Conservation (phyloP, 2,888 invertebrate genomes). For the Phyllotreta striolata region DNA sequence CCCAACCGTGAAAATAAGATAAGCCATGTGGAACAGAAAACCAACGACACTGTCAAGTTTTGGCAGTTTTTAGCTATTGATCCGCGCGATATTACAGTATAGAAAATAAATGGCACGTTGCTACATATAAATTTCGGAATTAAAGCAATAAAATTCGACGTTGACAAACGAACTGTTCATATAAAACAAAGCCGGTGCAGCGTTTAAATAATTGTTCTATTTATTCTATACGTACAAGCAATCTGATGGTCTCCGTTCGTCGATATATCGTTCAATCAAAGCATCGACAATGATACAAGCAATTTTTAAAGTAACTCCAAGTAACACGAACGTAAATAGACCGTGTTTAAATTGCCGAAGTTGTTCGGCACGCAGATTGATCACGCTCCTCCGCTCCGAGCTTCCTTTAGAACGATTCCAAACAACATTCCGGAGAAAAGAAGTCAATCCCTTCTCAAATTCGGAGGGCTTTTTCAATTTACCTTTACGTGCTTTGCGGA, state of each 20-base stretch:
- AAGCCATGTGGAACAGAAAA: too few species aligned
- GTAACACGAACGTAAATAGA: constrained; percentile 3
- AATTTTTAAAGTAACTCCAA: constrained; percentile 4
- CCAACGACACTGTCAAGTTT: too few species aligned
- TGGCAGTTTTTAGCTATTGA: too few species aligned
- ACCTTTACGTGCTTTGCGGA: background rate
- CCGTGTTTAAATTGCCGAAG: constrained; percentile 5
- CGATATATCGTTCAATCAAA: constrained; percentile 4
- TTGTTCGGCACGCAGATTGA: constrained; percentile 3
- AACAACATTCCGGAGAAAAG: constrained; percentile 3
- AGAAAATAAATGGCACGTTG: too few species aligned
- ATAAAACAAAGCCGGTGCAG: too few species aligned
- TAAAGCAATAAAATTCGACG: too few species aligned
- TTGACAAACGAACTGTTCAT: too few species aligned
- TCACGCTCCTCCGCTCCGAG: constrained; percentile 2
- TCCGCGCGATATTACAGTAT: too few species aligned
- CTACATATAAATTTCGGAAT: too few species aligned
- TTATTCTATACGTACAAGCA: too few species aligned
- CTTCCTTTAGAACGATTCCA: background rate
- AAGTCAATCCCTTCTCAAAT: background rate
- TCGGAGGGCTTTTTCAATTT: constrained; percentile 1
- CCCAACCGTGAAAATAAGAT: too few species aligned
- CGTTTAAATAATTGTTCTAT: too few species aligned
- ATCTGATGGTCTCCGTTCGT: background rate
- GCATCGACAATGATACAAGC: background rate